Base-by-base conservation (phyloP, 2,888 invertebrate genomes). In the Eupithecia centaureata region DNA sequence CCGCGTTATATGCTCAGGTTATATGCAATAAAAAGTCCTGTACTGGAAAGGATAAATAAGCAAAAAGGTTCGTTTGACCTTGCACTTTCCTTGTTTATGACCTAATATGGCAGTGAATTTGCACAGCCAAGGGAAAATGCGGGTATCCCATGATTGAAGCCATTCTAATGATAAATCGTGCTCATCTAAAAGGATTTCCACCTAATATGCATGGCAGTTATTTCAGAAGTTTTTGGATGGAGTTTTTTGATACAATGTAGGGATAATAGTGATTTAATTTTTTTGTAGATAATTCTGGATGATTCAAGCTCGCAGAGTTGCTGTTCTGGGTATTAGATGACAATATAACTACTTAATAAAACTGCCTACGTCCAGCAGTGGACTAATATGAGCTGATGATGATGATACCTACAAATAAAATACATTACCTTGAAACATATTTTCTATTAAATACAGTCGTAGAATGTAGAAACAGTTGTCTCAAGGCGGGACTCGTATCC, bases 71-170 rank as follows among this genome's bases (percentile, higher is more conserved):
- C 71, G 73, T 75, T 67, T 70, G 76, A 78, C 69, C 76, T 65
- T 75, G 83, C 82, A 80, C 79, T 86, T 83, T 83, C 78, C 86
- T 86, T 79, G 77, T 79, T 84, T 87, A 90, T 86, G 86, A 80
- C 82, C 76, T 86, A 84, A 89, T 88, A 87, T 84, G 87, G 88
- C 18, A 18, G 90, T 85, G 76, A 82, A 86, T 89, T 89, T 86
- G 83, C 80, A 60, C 33, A 25, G 28, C 58, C 47, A 10, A 38
- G 5, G 28, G 35, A 8, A 76, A 78, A 76, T 81, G 66, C 75
- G 72, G 71, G 67, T 68, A 61, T 76, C 82, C 77, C 73, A 70
- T 75, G 78, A 76, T 59, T 71, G 60, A 32, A 42, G 32, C 63
- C 63, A 69, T 71, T 68, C 70, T 67, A 58, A 67, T 63, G 68